These are phyloP conservation scores for Acromyrmex heyeri DNA, from an alignment of 1,140 invertebrate species.

Conservation along the genomic window DNA sequence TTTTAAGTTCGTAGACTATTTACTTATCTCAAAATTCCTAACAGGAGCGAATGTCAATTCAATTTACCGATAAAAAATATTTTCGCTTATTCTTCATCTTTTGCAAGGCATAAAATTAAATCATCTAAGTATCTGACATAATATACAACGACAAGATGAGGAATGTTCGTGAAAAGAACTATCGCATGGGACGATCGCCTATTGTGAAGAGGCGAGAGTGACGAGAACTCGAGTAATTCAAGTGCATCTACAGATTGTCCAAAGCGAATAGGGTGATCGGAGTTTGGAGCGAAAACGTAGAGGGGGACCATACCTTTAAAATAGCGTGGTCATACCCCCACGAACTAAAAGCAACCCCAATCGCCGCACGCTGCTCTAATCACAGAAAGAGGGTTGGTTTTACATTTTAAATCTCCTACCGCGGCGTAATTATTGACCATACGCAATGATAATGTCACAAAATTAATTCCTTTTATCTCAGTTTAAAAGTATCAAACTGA, in stretches of 20 bases:
- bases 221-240: constrained; percentile 66
- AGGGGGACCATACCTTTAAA: constrained; percentile 82
- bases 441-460: neutral
- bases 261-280: constrained; percentile 74
- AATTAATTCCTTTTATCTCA: constrained; percentile 27
- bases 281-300: constrained; percentile 65
- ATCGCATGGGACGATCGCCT: constrained; percentile 77
- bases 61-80: neutral
- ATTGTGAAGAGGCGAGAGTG: constrained; percentile 72
- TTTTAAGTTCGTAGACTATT: constrained; percentile 9
- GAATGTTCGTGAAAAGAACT: constrained; percentile 68
- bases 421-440: constrained; percentile 39
- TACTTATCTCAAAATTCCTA: constrained; percentile 1
- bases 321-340: constrained; percentile 78
- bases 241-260: constrained; percentile 79
- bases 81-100: neutral
- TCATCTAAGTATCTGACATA: neutral
- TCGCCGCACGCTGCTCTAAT: constrained; percentile 82
- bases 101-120: neutral
- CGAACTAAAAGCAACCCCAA: constrained; percentile 79
- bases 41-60: neutral
- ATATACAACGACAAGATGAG: constrained; percentile 16
- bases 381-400: constrained; percentile 84
- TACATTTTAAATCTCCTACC: constrained; percentile 75
- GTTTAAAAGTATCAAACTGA: neutral